These are phyloP conservation scores for Drosophila malerkotliana DNA, from an alignment of 1,140 invertebrate genomes.

Conservation along the genomic window DNA sequence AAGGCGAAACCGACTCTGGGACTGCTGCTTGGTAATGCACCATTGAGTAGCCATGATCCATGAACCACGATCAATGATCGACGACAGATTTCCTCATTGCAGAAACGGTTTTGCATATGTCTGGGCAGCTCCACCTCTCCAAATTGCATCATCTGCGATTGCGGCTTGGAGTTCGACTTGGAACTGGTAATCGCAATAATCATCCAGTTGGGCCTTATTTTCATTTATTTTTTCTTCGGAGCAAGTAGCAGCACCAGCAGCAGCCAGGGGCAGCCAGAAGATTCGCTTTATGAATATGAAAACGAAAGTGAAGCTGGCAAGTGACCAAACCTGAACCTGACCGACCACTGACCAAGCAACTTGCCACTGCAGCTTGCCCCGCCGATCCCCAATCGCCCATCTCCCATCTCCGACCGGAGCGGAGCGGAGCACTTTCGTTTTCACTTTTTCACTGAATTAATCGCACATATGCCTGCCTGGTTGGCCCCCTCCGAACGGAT, in stretches of 20 bases:
- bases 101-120: constrained; percentile 40
- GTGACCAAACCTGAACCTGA: constrained; percentile 52
- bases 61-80: constrained; percentile 42
- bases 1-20: constrained; percentile 36
- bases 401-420: background rate
- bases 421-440: constrained; percentile 71
- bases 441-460: constrained; percentile 81
- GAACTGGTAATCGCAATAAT: constrained; percentile 12
- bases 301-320: constrained; percentile 66
- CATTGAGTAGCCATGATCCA: constrained; percentile 52
- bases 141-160: constrained; percentile 44
- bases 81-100: constrained; percentile 65
- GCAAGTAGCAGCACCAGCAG: background rate
- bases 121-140: constrained; percentile 6
- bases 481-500: constrained; percentile 53
- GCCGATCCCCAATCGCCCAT: constrained; percentile 20
- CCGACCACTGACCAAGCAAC: constrained; percentile 34
- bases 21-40: constrained; percentile 21
- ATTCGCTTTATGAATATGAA: constrained; percentile 41
- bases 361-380: constrained; percentile 35
- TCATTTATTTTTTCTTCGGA: background rate
- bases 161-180: too few relatives aligned
- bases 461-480: constrained; percentile 36
- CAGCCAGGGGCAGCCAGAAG: constrained; percentile 18
- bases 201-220: constrained; percentile 1